Base-by-base conservation (phyloP, 2,888 invertebrate species). In the Nasonia oneida region DNA sequence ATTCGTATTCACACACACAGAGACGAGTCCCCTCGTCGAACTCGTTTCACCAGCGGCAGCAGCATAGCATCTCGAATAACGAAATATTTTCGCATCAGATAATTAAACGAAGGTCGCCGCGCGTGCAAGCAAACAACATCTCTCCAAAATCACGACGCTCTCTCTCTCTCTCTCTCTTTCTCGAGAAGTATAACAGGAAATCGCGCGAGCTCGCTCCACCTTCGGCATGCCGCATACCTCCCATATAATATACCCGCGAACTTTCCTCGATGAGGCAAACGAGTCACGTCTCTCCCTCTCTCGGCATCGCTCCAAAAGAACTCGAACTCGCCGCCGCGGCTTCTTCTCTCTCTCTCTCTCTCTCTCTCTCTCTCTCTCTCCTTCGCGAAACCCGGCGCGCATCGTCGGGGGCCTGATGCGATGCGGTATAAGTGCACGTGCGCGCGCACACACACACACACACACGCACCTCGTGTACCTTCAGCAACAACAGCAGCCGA, bases 231-330 rank as follows among this genome's bases (percentile, higher is more conserved):
- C 75, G 33, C 50, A 29, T 23, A 23, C 57, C 61, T 42, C 53
- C 23, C 23, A 10, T 64, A 64, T n/a, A 23, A 14, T 67, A 23
- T 37, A 70, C 33, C 39, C 57, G 29, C 81, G 77, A 71, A 57
- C 75, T 67, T 67, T 67, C 64, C 76, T 50, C 71, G 75, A 77
- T 77, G 81, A 84, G 71, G 78, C 64, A 85, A 81, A 67, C 85
- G 67, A 85, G 85, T 85, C 85, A 85, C 81, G 85, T 78, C 57
- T 53, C 23, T 33, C 67, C 29, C 33, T 42, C 42, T n/a, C 70
- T 77, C 76, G 83, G 64, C 83, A 64, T n/a, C 57, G 76, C 84
- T 85, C 76, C 84, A 81, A 81, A 80, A 80, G 57, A 73, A 47
- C 71, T 39, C 71, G 71, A 73, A 64, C 57, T 67, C 71, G 18